Conservation (phyloP, 2,888 invertebrate genomes). For the Psylliodes chrysocephalus region DNA sequence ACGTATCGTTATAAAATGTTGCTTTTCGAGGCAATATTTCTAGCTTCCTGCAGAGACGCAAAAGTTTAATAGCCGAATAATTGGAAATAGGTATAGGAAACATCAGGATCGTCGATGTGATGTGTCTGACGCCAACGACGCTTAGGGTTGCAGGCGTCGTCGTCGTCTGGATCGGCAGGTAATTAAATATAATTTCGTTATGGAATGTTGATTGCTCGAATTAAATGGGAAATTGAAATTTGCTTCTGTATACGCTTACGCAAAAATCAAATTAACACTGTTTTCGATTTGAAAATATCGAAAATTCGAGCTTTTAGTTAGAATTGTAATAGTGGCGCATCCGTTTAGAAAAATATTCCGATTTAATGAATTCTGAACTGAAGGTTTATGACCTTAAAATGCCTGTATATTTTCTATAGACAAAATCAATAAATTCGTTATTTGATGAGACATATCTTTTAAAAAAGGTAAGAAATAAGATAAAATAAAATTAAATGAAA, state of each 20-base stretch:
- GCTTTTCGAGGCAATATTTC: conserved; percentile 8
- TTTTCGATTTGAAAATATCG: too few relatives aligned
- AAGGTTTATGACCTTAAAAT: too few relatives aligned
- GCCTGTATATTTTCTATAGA: too few relatives aligned
- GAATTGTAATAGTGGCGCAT: too few relatives aligned
- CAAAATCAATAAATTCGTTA: too few relatives aligned
- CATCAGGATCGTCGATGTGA: conserved; percentile 22
- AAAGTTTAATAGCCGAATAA: conserved; percentile 21
- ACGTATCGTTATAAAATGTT: neutral
- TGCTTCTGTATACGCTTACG: conserved; percentile 52
- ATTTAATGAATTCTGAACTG: too few relatives aligned
- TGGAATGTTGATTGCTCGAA: conserved; percentile 58
- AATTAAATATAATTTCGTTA: conserved; percentile 57
- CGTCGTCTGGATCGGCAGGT: conserved; percentile 39
- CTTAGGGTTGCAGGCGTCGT: conserved; percentile 29
- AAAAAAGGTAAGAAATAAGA: too few relatives aligned
- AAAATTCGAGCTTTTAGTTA: too few relatives aligned
- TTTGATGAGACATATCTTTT: too few relatives aligned
- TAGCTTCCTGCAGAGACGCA: conserved; percentile 19
- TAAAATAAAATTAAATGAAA: too few relatives aligned
- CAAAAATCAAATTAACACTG: conserved; percentile 19
- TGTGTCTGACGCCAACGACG: conserved; percentile 28
- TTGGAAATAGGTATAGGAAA: conserved; percentile 26
- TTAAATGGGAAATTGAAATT: conserved; percentile 59
- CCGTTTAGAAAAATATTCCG: too few relatives aligned